phyloP scores from a whole-genome alignment of 2,113 vertebrate species.

The Pelecanoides urinatrix region DNA sequence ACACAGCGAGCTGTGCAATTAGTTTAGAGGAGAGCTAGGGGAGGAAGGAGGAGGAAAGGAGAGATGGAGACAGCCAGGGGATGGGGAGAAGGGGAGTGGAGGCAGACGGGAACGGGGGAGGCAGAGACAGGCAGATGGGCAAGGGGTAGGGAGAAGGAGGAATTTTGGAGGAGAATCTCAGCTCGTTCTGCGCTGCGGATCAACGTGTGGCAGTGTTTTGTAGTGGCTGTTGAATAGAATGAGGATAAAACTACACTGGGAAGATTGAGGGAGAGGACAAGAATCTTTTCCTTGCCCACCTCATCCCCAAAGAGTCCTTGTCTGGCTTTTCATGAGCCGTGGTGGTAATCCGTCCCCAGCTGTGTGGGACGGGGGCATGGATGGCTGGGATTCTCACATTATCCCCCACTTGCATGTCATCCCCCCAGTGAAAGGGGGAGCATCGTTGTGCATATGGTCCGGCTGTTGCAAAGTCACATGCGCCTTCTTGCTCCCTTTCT shows the following conservation, averaged over 20 bases:
- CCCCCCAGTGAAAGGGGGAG: not conserved
- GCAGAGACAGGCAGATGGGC: not conserved
- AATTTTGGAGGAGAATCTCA: not conserved
- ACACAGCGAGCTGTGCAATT: slow-evolving; percentile 76
- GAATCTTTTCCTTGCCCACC: not conserved
- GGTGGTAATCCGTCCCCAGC: not conserved
- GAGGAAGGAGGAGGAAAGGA: not conserved
- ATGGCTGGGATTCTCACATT: fast-evolving
- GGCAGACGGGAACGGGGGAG: not conserved
- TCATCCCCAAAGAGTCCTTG: not conserved
- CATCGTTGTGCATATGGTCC: fast-evolving
- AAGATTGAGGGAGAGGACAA: not conserved
- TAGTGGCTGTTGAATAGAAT: fast-evolving
- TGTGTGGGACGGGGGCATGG: not conserved
- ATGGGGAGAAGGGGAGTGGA: not conserved
- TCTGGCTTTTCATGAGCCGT: fast-evolving
- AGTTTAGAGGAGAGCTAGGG: slow-evolving; percentile 76
- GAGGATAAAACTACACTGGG: fast-evolving
- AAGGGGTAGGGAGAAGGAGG: not conserved
- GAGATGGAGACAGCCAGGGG: not conserved
- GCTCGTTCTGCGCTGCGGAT: not conserved
- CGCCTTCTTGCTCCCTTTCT: not conserved
- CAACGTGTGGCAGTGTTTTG: fast-evolving
- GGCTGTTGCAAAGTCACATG: not conserved
- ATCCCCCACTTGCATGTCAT: fast-evolving